phyloP scores from a whole-genome alignment of 2,113 vertebrate species.

The Trochalopteron elliotii region DNA sequence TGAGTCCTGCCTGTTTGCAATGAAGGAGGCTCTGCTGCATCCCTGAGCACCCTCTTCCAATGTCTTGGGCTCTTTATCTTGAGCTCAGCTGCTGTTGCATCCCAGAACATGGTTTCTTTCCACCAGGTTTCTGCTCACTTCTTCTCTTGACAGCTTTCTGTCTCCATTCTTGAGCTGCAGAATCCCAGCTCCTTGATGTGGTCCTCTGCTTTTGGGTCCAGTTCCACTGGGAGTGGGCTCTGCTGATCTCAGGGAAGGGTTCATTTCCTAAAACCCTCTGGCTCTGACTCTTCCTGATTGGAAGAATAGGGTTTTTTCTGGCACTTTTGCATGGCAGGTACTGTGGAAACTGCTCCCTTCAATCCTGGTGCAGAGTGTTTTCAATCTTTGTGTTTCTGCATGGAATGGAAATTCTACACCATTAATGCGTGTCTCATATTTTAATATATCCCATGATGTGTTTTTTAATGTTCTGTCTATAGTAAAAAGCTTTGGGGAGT shows the following conservation, averaged over 20 bases:
- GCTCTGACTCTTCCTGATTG: background rate
- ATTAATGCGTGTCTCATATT: background rate
- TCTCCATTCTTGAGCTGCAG: background rate
- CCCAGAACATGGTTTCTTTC: background rate
- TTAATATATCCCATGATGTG: background rate
- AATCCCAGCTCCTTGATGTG: background rate
- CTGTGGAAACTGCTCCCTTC: background rate
- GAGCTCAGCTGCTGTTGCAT: background rate
- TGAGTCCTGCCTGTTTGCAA: background rate
- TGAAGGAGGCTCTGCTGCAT: background rate
- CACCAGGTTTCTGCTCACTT: background rate
- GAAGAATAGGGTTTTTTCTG: background rate
- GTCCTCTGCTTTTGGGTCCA: background rate
- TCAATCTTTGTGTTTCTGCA: background rate
- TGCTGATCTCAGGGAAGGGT: background rate
- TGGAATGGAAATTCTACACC: background rate
- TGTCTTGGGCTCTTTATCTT: background rate
- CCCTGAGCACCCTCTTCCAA: background rate
- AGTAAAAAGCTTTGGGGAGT: background rate
- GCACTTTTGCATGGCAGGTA: background rate
- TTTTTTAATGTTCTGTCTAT: background rate
- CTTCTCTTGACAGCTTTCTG: background rate
- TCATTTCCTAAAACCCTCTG: background rate
- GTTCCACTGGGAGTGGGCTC: background rate
- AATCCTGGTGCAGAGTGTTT: background rate